Evolutionary conservation across 2,888 invertebrate genomes (phyloP).

Genomic region (Temnothorax unifasciatus): DNA sequence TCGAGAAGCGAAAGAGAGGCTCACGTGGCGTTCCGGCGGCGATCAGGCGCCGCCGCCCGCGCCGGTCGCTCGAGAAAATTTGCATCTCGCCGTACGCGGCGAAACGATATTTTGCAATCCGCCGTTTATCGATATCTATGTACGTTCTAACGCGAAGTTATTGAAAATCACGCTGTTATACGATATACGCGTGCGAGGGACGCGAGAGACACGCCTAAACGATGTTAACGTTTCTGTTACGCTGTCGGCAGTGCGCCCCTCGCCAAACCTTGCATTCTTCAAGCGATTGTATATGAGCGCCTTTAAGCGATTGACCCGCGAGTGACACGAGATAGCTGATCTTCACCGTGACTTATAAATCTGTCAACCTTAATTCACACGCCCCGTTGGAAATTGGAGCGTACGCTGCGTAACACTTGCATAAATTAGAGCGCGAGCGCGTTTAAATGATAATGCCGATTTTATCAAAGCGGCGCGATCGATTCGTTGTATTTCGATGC

Average conservation of each 20-base stretch:
- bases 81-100: background rate
- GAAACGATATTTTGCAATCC: background rate
- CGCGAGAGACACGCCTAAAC: background rate
- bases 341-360: constrained; percentile 47
- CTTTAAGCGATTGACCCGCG: background rate
- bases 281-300: background rate
- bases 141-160: background rate
- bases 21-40: no score
- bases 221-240: background rate
- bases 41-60: no score
- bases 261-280: constrained; percentile 6
- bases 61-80: background rate
- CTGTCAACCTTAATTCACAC: constrained; percentile 39
- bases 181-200: background rate
- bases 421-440: background rate
- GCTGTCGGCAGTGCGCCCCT: background rate
- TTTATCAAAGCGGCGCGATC: background rate
- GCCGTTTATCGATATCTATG: background rate
- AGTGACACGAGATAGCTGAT: constrained; percentile 13
- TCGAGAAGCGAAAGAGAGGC: background rate
- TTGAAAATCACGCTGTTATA: background rate
- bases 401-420: background rate
- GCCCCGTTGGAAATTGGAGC: background rate
- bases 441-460: constrained; percentile 12
- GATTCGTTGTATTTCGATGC: background rate